These are phyloP conservation scores for Orthosia incerta DNA, from an alignment of 2,888 invertebrate genomes.

Conservation along the genomic window DNA sequence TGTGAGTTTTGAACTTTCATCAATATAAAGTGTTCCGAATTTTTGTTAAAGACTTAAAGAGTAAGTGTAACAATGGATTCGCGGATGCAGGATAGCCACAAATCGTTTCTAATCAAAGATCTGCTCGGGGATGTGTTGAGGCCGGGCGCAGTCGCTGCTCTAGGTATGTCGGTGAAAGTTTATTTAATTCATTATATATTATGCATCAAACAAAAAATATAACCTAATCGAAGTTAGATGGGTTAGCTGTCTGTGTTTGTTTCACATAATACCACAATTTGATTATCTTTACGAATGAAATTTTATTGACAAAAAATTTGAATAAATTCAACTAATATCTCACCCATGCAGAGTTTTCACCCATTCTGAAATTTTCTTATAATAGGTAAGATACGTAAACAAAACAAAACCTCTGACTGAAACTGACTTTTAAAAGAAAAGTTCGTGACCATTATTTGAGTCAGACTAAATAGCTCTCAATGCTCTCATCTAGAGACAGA, in stretches of 20 bases:
- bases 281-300: background rate
- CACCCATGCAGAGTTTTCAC: background rate
- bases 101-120: constrained; percentile 96
- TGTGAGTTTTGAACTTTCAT: constrained; percentile 14
- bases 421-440: too few relatives aligned
- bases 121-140: constrained; percentile 94
- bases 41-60: background rate
- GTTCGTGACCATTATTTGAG: too few relatives aligned
- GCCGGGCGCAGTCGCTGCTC: constrained; percentile 73
- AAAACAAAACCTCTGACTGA: too few relatives aligned
- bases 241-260: background rate
- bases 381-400: background rate
- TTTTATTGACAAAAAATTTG: background rate
- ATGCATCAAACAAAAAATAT: background rate
- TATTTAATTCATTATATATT: background rate
- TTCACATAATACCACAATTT: background rate
- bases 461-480: too few relatives aligned
- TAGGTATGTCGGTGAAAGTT: constrained; percentile 62
- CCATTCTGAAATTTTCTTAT: background rate
- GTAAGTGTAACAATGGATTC: constrained; percentile 70
- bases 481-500: too few relatives aligned
- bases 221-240: too few relatives aligned
- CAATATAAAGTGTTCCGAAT: background rate
- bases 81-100: constrained; percentile 92
- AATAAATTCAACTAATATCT: background rate